phyloP scores from a whole-genome alignment of 2,888 invertebrate species.

The Formica aserva region DNA sequence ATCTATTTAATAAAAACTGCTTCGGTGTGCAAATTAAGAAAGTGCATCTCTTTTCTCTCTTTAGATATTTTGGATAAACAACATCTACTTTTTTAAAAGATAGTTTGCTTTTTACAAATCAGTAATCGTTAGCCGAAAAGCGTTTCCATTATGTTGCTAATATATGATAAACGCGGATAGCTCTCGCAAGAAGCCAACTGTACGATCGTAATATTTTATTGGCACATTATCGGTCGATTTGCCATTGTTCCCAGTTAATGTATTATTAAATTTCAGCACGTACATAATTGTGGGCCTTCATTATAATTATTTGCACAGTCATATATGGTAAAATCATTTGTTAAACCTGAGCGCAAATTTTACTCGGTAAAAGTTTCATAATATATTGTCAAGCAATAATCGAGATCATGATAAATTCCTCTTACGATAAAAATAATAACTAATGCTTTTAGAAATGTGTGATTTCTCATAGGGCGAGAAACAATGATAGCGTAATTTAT shows the following conservation, averaged over 20 bases:
- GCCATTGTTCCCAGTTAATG: constrained; percentile 19
- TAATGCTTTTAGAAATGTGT: background rate
- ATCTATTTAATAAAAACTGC: background rate
- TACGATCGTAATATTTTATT: constrained; percentile 8
- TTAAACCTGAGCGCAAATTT: background rate
- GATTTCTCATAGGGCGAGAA: background rate
- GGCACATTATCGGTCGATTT: constrained; percentile 10
- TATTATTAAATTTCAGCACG: constrained; percentile 7
- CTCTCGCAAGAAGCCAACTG: background rate
- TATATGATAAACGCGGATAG: background rate
- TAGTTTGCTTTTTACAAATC: background rate
- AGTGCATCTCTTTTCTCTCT: background rate
- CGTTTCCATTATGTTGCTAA: background rate
- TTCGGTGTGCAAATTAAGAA: background rate
- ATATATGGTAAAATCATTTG: background rate
- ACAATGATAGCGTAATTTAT: background rate
- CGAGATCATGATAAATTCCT: constrained; percentile 14
- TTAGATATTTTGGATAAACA: background rate
- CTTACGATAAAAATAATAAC: background rate
- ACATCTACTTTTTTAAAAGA: background rate
- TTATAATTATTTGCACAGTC: constrained; percentile 6
- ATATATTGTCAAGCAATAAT: background rate
- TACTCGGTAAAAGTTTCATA: background rate
- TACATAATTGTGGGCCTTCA: constrained; percentile 12
- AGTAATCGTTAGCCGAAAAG: background rate